These are phyloP conservation scores for Cryptocephalus moraei DNA, from an alignment of 2,888 invertebrate genomes.

Conservation along the genomic window DNA sequence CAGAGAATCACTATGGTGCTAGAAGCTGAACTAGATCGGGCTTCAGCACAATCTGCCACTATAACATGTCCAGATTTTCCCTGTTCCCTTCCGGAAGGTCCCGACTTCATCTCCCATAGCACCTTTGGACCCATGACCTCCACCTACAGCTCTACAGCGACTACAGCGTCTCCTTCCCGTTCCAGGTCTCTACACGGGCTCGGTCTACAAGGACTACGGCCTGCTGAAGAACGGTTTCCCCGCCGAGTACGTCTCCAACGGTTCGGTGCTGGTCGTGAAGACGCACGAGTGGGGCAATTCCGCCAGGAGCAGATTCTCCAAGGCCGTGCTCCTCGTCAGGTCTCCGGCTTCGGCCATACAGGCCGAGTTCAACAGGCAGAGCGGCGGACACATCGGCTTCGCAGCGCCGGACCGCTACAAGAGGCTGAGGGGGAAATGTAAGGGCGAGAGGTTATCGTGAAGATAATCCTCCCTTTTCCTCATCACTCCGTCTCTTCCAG, in stretches of 20 bases:
- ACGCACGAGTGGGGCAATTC: slow-evolving; percentile 64
- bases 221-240: slow-evolving; percentile 69
- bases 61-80: too few species aligned
- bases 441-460: too few species aligned
- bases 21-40: too few species aligned
- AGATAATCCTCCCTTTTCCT: too few species aligned
- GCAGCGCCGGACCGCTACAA: slow-evolving; percentile 58
- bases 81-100: too few species aligned
- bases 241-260: slow-evolving; percentile 65
- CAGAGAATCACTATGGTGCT: too few species aligned
- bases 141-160: too few species aligned
- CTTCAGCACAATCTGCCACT: too few species aligned
- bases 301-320: slow-evolving; percentile 49
- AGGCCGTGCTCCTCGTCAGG: slow-evolving; percentile 60
- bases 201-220: slow-evolving; percentile 73
- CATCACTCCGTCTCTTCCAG: slow-evolving; percentile 34
- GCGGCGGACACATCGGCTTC: slow-evolving; percentile 71
- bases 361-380: slow-evolving; percentile 72
- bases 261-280: slow-evolving; percentile 67
- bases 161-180: slow-evolving; percentile 3
- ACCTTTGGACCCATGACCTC: too few species aligned
- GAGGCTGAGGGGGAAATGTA: slow-evolving; percentile 52
- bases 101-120: too few species aligned
- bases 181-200: slow-evolving; percentile 63
- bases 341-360: slow-evolving; percentile 63